phyloP scores from a whole-genome alignment of 2,113 vertebrate species.

The Amphiprion ocellaris region DNA sequence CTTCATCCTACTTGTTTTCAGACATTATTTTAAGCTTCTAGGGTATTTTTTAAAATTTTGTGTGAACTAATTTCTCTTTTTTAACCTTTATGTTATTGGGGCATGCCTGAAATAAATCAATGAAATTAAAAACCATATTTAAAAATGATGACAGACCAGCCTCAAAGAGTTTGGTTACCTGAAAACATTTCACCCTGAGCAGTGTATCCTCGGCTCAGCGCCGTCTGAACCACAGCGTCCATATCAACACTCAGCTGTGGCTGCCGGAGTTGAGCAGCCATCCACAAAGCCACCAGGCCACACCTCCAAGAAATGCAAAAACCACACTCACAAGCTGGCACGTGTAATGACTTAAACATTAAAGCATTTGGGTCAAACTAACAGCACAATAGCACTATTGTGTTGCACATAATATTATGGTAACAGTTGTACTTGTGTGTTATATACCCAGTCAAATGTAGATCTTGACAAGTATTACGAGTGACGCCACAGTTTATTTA shows the following conservation, averaged over 20 bases:
- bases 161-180: conserved; percentile 67
- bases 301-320: conserved; percentile 80
- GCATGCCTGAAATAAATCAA: too few relatives aligned
- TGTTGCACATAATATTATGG: not conserved
- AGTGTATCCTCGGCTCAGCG: conserved; percentile 85
- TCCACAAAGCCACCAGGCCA: conserved; percentile 93
- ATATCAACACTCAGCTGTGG: conserved; percentile 69
- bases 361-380: not conserved
- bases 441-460: not conserved
- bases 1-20: too few relatives aligned
- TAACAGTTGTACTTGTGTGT: not conserved
- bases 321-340: not conserved
- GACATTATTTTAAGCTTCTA: too few relatives aligned
- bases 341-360: not conserved
- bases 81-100: too few relatives aligned
- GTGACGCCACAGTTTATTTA: conserved; percentile 36
- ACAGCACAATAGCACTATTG: not conserved
- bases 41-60: too few relatives aligned
- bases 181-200: conserved; percentile 95
- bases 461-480: not conserved
- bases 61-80: too few relatives aligned
- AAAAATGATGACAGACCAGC: too few relatives aligned
- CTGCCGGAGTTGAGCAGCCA: conserved; percentile 85
- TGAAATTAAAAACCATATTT: too few relatives aligned
- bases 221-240: conserved; percentile 83